Evolutionary conservation across 2,797 vertebrate genomes (phyloP).

Genomic region (Luscinia megarhynchos): DNA sequence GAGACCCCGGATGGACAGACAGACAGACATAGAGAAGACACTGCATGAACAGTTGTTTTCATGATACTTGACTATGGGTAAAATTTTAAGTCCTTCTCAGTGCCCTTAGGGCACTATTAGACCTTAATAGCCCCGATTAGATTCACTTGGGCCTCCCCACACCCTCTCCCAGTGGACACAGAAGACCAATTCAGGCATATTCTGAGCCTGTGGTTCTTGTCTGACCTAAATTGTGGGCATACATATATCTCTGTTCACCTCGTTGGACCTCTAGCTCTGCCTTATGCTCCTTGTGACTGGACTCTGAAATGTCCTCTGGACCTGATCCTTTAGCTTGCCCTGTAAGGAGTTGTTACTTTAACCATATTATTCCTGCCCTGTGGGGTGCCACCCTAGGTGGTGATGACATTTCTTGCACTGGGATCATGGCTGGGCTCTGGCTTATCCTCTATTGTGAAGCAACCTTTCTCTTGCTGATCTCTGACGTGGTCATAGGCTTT

Average conservation of each 20-base stretch:
- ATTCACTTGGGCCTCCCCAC: not conserved
- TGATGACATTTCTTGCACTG: not conserved
- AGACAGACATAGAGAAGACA: not conserved
- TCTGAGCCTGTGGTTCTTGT: not conserved
- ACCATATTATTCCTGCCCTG: not conserved
- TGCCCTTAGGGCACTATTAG: not conserved
- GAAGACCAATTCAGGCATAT: not conserved
- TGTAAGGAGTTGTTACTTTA: not conserved
- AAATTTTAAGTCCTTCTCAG: not conserved
- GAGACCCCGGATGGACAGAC: not conserved
- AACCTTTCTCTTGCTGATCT: not conserved
- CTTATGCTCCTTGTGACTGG: not conserved
- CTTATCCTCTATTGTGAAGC: not conserved
- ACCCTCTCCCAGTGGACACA: not conserved
- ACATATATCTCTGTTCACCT: not conserved
- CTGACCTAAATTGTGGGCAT: fast-evolving
- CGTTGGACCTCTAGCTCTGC: not conserved
- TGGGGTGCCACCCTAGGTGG: not conserved
- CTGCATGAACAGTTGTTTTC: not conserved
- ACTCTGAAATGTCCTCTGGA: not conserved
- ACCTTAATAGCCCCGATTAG: not conserved
- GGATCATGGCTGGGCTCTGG: not conserved
- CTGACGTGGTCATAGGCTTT: not conserved
- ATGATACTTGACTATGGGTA: not conserved
- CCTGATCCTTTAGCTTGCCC: not conserved